Percentiles rank a stretch among this genome's conserved stretches.
These are phyloP conservation scores for Drosophila obscura DNA, from an alignment of 1,140 invertebrate species.

Conservation along the genomic window DNA sequence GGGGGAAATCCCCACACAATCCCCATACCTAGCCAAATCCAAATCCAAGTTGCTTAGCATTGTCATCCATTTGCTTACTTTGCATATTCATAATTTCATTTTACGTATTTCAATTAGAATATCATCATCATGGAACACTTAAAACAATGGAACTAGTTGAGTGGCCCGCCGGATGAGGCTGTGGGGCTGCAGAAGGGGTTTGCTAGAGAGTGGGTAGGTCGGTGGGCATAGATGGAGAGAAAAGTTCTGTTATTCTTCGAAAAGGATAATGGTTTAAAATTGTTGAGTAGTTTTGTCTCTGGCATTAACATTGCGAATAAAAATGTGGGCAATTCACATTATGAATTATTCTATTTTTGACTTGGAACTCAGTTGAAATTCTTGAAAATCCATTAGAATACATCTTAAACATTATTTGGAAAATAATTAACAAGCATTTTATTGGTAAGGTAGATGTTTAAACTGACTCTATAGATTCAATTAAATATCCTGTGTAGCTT, in stretches of 20 bases:
- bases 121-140: conserved; percentile 73
- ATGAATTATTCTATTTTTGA: conserved; percentile 2
- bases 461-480: no score
- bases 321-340: conserved; percentile 1
- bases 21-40: background rate
- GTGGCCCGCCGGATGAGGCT: conserved; percentile 5
- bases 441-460: background rate
- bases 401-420: no score
- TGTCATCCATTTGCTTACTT: conserved; percentile 83
- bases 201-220: no score
- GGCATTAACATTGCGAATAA: conserved; percentile 5
- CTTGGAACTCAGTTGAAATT: no score
- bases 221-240: no score
- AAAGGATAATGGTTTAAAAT: conserved; percentile 1
- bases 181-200: background rate
- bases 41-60: conserved; percentile 71
- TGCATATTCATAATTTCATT: conserved; percentile 83
- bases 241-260: conserved; percentile 22
- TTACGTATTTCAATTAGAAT: conserved; percentile 83
- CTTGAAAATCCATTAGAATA: no score
- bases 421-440: no score
- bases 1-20: background rate
- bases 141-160: conserved; percentile 59
- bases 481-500: no score
- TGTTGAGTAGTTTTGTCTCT: conserved; percentile 14